A percentile compares a stretch with the other conserved stretches of the same genome.
Evolutionary conservation across 2,113 vertebrate species (phyloP).

Genomic region (Tenrec ecaudatus): DNA sequence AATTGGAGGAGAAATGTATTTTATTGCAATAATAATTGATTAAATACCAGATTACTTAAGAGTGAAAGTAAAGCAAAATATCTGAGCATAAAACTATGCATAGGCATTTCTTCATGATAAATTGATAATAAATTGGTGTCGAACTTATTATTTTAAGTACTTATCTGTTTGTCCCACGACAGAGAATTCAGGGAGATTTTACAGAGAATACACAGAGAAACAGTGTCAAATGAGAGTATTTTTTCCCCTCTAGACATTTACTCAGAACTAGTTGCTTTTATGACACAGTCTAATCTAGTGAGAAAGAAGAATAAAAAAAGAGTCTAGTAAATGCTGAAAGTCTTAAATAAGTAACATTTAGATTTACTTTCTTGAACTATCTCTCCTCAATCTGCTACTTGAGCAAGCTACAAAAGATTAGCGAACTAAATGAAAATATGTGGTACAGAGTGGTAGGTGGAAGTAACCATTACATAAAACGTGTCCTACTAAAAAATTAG

Average conservation of each 20-base stretch:
- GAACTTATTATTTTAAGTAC: no score
- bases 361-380: background rate
- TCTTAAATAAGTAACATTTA: background rate
- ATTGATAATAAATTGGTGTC: no score
- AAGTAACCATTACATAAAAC: background rate
- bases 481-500: background rate
- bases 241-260: constrained; percentile 65
- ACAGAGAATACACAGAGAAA: no score
- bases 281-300: background rate
- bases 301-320: background rate
- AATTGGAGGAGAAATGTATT: no score
- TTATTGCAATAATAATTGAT: no score
- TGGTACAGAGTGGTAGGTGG: background rate
- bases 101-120: no score
- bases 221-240: constrained; percentile 51
- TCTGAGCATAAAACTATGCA: no score
- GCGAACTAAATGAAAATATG: background rate
- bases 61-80: no score
- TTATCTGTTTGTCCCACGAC: constrained; percentile 10
- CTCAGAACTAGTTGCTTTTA: background rate
- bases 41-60: no score
- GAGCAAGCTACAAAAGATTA: background rate
- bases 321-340: background rate
- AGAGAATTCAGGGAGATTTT: no score
- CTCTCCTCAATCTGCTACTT: constrained; percentile 22